phyloP scores from a whole-genome alignment of 2,888 invertebrate species.

The Brenthis hecate region DNA sequence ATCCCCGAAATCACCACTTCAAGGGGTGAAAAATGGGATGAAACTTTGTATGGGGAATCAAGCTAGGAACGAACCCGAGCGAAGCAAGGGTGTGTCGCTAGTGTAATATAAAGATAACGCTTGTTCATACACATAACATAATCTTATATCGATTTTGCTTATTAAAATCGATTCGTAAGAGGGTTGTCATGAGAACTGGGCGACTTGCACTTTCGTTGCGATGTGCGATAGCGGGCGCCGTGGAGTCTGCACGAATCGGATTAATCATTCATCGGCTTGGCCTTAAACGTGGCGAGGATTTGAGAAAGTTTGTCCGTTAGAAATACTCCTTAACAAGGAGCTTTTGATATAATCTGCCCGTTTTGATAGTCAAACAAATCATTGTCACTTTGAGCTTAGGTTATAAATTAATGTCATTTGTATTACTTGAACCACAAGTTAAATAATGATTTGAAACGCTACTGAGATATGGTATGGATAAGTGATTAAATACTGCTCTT shows the following conservation, averaged over 20 bases:
- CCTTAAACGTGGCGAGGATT: constrained; percentile 46
- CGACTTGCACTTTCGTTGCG: constrained; percentile 78
- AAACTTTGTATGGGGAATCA: no score
- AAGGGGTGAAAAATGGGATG: no score
- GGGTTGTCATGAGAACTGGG: constrained; percentile 74
- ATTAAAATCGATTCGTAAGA: constrained; percentile 30
- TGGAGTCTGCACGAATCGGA: constrained; percentile 67
- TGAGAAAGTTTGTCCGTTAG: constrained; percentile 46
- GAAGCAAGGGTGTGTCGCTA: no score
- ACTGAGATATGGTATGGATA: background rate
- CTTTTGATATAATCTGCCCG: constrained; percentile 14
- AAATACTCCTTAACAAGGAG: constrained; percentile 38
- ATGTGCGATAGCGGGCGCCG: constrained; percentile 67
- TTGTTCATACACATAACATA: no score
- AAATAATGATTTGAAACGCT: background rate
- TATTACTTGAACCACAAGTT: background rate
- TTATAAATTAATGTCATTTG: background rate
- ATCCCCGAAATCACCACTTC: no score
- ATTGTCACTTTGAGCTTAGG: background rate
- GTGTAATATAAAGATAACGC: no score
- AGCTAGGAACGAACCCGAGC: no score
- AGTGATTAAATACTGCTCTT: no score
- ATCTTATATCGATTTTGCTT: background rate
- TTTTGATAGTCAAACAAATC: constrained; percentile 3
- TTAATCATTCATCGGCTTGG: constrained; percentile 59